These are phyloP conservation scores for Nymphalis urticae DNA, from an alignment of 2,888 invertebrate genomes.

Conservation along the genomic window DNA sequence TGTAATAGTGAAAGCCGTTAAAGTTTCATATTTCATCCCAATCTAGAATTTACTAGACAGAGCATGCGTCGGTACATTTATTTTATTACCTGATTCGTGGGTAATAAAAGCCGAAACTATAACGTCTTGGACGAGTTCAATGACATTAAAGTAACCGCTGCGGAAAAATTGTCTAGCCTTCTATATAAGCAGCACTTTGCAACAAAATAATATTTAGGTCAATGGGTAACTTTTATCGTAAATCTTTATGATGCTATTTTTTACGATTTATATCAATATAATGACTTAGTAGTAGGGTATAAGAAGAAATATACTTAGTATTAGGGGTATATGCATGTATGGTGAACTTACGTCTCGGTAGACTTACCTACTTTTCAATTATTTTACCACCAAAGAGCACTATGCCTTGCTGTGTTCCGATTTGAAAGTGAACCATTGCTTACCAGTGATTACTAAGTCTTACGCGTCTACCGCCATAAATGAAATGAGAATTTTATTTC, in stretches of 20 bases:
- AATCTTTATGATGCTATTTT: neutral
- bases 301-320: too few relatives aligned
- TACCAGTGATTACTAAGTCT: too few relatives aligned
- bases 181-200: neutral
- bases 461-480: too few relatives aligned
- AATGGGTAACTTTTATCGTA: neutral
- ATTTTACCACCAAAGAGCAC: too few relatives aligned
- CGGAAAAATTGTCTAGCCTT: neutral
- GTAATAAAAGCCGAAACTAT: neutral
- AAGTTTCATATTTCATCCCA: too few relatives aligned
- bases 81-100: neutral
- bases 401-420: too few relatives aligned
- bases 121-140: neutral
- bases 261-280: neutral
- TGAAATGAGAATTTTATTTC: too few relatives aligned
- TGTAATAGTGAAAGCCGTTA: too few relatives aligned
- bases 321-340: too few relatives aligned
- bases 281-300: neutral
- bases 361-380: too few relatives aligned
- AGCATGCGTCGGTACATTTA: neutral
- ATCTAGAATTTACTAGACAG: neutral
- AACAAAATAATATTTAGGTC: slow-evolving; percentile 2
- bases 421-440: too few relatives aligned
- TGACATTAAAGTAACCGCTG: neutral
- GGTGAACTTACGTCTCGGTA: too few relatives aligned